Evolutionary conservation across 2,113 vertebrate genomes (phyloP).

Genomic region (Terrapene triunguis): DNA sequence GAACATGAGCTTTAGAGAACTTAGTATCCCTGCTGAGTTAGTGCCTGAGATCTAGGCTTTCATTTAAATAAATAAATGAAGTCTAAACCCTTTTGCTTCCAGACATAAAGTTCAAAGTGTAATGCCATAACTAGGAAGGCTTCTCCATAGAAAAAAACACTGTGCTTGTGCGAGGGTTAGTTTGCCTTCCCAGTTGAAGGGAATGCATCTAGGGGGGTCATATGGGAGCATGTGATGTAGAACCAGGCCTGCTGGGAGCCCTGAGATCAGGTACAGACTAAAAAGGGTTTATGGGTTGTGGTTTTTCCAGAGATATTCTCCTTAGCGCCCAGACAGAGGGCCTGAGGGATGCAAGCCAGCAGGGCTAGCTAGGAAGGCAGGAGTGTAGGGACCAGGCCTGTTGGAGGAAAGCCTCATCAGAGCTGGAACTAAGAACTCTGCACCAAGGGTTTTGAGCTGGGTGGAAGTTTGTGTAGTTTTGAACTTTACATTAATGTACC

Average conservation of each 20-base stretch:
- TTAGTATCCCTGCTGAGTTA: background rate
- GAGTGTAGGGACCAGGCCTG: background rate
- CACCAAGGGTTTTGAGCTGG: background rate
- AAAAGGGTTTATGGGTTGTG: background rate
- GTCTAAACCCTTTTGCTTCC: background rate
- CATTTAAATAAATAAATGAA: fast-evolving
- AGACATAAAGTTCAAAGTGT: background rate
- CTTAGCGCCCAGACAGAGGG: background rate
- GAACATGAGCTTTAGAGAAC: background rate
- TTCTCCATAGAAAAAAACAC: background rate
- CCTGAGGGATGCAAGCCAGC: background rate
- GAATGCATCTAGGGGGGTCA: background rate
- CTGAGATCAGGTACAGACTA: fast-evolving
- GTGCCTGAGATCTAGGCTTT: background rate
- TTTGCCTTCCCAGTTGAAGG: background rate
- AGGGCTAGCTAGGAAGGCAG: background rate
- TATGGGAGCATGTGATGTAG: background rate
- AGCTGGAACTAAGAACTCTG: background rate
- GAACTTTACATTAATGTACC: background rate
- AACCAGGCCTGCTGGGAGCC: background rate
- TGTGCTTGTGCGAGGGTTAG: background rate
- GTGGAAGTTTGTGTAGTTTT: background rate
- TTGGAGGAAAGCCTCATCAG: background rate
- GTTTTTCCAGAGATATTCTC: background rate
- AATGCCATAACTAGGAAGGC: background rate